A percentile compares a stretch with the other conserved stretches of the same genome.
phyloP scores from a whole-genome alignment of 2,113 vertebrate species.

The Odontophorus gujanensis region DNA sequence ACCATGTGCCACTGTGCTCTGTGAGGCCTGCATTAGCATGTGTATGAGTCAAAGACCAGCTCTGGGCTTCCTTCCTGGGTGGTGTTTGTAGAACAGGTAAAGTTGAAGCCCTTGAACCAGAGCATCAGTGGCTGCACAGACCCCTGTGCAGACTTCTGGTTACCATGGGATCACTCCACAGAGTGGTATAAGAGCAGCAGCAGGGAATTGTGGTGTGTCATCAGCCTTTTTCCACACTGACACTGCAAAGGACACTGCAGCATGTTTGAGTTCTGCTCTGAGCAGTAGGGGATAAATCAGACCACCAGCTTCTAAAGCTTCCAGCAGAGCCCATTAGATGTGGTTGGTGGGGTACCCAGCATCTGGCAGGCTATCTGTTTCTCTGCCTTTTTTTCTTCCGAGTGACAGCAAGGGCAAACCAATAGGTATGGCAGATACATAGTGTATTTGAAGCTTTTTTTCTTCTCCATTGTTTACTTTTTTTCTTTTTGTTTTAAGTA shows the following conservation, averaged over 20 bases:
- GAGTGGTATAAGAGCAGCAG: not conserved
- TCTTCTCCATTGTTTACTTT: not conserved
- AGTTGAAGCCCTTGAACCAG: not conserved
- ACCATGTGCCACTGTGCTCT: fast-evolving
- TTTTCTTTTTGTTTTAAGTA: not conserved
- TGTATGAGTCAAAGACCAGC: not conserved
- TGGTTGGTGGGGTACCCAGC: not conserved
- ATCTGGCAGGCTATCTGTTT: not conserved
- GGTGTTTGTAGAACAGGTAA: fast-evolving
- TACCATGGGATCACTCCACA: not conserved
- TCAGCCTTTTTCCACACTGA: not conserved
- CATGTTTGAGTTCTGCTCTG: not conserved
- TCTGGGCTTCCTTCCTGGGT: not conserved
- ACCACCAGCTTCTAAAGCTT: not conserved
- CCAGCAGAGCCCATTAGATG: not conserved
- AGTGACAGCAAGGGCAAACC: not conserved
- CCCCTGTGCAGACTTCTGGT: not conserved
- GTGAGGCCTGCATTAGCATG: fast-evolving
- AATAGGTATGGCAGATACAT: not conserved
- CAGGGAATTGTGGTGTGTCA: fast-evolving
- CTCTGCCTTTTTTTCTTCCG: not conserved
- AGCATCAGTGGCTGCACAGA: not conserved
- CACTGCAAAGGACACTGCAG: not conserved
- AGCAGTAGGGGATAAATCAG: not conserved
- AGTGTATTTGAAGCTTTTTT: not conserved